phyloP scores from a whole-genome alignment of 2,113 vertebrate species.

The Antechinus flavipes region DNA sequence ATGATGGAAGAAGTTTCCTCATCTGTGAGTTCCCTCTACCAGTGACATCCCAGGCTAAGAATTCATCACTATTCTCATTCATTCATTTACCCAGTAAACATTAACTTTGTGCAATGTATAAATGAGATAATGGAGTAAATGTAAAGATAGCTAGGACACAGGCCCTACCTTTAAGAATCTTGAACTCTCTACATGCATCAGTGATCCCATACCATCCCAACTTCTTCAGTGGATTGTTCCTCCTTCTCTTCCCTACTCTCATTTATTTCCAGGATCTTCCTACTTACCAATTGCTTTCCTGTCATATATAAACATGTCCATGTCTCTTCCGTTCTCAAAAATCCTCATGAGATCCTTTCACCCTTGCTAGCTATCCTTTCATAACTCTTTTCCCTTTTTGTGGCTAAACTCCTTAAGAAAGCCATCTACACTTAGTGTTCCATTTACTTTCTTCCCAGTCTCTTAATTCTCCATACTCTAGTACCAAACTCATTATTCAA shows the following conservation, averaged over 20 bases:
- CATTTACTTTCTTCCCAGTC: too few relatives aligned
- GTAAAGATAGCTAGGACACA: not conserved
- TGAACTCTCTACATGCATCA: not conserved
- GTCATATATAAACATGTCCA: not conserved
- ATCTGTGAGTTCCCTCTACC: not conserved
- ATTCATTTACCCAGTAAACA: not conserved
- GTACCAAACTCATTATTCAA: too few relatives aligned
- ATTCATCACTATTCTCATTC: not conserved
- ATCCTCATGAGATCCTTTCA: too few relatives aligned
- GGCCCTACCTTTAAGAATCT: too few relatives aligned
- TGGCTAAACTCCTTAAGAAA: not conserved
- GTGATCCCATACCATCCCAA: not conserved
- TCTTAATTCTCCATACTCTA: too few relatives aligned
- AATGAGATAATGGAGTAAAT: not conserved
- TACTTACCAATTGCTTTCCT: not conserved
- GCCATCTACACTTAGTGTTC: too few relatives aligned
- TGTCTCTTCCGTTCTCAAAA: not conserved
- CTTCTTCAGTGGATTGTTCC: not conserved
- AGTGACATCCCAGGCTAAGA: not conserved
- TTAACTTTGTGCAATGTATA: not conserved
- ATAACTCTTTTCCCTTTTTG: not conserved
- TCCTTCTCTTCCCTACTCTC: not conserved
- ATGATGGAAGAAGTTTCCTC: not conserved
- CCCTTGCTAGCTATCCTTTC: not conserved
- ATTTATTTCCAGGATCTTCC: not conserved